Evolutionary conservation across 2,888 invertebrate genomes (phyloP).

Genomic region (Euplexia lucipara): DNA sequence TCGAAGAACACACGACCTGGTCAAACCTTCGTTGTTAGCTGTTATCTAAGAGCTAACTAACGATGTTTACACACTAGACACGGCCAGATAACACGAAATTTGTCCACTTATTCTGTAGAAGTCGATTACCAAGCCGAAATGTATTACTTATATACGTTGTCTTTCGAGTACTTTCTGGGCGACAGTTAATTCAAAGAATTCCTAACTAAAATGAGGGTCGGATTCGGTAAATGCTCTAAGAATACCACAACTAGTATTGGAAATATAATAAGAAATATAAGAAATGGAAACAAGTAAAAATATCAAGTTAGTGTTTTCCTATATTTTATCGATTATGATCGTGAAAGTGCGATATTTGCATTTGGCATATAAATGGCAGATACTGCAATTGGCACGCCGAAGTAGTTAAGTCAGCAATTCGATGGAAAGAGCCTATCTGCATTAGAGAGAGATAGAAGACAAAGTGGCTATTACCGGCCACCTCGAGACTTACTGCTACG

Average conservation of each 20-base stretch:
- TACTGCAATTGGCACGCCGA: conserved; percentile 1
- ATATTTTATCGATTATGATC: too few species aligned
- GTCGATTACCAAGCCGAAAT: conserved; percentile 13
- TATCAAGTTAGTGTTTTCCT: neutral
- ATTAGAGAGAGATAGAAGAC: neutral
- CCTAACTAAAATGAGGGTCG: neutral
- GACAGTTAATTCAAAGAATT: neutral
- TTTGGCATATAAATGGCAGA: neutral
- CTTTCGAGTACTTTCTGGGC: conserved; percentile 2
- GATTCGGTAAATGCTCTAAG: neutral
- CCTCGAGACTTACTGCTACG: conserved; percentile 2
- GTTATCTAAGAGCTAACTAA: conserved; percentile 57
- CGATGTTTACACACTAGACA: conserved; percentile 41
- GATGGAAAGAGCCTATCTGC: neutral
- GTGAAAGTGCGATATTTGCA: too few species aligned
- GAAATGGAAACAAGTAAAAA: neutral
- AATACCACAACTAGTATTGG: conserved; percentile 1
- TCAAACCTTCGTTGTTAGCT: conserved; percentile 49
- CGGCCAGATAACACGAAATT: conserved; percentile 44
- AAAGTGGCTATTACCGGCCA: conserved; percentile 6
- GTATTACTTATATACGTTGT: conserved; percentile 16
- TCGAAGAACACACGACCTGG: conserved; percentile 38
- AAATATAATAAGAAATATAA: neutral
- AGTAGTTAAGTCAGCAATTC: neutral
- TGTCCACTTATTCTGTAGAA: conserved; percentile 17